These are phyloP conservation scores for Parnassius orleans DNA, from an alignment of 2,888 invertebrate genomes.

Conservation along the genomic window DNA sequence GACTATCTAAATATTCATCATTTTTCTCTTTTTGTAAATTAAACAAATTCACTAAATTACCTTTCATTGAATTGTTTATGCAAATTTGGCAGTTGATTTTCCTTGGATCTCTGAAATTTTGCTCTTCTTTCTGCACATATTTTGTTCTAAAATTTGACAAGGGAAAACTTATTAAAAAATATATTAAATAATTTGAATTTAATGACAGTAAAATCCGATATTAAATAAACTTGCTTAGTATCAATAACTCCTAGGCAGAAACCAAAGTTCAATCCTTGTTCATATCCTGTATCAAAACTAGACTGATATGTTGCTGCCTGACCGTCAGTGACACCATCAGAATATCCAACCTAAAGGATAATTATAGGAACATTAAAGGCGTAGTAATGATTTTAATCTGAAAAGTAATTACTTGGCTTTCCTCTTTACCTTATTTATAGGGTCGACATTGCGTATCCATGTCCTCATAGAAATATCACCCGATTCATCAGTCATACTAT, in stretches of 20 bases:
- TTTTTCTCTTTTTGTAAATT: slow-evolving; percentile 63
- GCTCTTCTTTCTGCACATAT: slow-evolving; percentile 2
- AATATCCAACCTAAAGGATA: slow-evolving; percentile 80
- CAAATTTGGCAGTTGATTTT: slow-evolving; percentile 68
- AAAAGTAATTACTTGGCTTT: background rate
- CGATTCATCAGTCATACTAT: slow-evolving; percentile 48
- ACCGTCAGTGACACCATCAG: slow-evolving; percentile 85
- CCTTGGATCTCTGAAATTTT: slow-evolving; percentile 38
- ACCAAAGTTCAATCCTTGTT: slow-evolving; percentile 83
- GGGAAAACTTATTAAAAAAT: background rate
- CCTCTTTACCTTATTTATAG: slow-evolving; percentile 47
- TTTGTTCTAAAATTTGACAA: slow-evolving; percentile 13
- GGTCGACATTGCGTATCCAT: slow-evolving; percentile 49
- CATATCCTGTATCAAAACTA: slow-evolving; percentile 86
- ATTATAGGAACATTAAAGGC: background rate
- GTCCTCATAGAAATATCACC: slow-evolving; percentile 49
- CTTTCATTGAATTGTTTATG: slow-evolving; percentile 42
- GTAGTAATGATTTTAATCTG: too few relatives aligned
- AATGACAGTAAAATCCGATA: background rate
- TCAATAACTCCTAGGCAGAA: slow-evolving; percentile 70
- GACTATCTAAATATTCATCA: slow-evolving; percentile 33
- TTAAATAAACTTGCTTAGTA: slow-evolving; percentile 3
- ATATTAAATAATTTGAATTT: background rate
- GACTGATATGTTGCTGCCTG: slow-evolving; percentile 83
- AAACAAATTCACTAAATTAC: slow-evolving; percentile 57